These are phyloP conservation scores for Ammodramus savannarum DNA, from an alignment of 2,113 vertebrate genomes.

Conservation along the genomic window DNA sequence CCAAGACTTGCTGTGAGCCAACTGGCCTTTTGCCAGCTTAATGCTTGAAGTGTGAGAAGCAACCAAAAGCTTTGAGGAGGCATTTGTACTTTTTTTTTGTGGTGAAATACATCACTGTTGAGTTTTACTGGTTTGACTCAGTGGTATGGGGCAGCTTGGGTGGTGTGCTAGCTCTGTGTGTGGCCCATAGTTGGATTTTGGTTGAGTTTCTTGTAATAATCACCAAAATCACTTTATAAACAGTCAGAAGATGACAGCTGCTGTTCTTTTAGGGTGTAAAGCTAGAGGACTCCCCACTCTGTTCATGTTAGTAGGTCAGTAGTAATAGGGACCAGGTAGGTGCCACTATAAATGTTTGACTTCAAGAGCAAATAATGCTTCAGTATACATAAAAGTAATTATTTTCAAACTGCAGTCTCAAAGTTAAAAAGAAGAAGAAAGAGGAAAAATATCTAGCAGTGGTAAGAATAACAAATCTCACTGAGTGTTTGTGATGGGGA, in stretches of 20 bases:
- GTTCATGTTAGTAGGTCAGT: neutral
- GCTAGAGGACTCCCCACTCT: neutral
- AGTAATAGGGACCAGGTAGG: neutral
- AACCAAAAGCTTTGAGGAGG: neutral
- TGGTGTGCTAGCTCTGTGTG: neutral
- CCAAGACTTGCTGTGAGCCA: neutral
- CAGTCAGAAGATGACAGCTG: neutral
- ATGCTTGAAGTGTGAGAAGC: neutral
- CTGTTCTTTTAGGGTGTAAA: neutral
- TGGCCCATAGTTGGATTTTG: neutral
- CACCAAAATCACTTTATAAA: neutral
- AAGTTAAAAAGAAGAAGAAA: neutral
- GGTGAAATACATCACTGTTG: neutral
- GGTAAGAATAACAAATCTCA: neutral
- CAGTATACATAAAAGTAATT: neutral
- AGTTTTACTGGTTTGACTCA: neutral
- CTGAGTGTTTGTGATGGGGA: neutral
- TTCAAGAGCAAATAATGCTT: neutral
- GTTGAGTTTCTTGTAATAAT: neutral
- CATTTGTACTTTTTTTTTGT: neutral
- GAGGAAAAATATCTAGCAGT: neutral
- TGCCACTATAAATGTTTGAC: neutral
- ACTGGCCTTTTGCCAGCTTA: neutral
- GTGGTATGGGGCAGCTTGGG: neutral
- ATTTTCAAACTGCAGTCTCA: neutral